phyloP scores from a whole-genome alignment of 2,113 vertebrate species.

The Rhinolophus ferrumequinum region DNA sequence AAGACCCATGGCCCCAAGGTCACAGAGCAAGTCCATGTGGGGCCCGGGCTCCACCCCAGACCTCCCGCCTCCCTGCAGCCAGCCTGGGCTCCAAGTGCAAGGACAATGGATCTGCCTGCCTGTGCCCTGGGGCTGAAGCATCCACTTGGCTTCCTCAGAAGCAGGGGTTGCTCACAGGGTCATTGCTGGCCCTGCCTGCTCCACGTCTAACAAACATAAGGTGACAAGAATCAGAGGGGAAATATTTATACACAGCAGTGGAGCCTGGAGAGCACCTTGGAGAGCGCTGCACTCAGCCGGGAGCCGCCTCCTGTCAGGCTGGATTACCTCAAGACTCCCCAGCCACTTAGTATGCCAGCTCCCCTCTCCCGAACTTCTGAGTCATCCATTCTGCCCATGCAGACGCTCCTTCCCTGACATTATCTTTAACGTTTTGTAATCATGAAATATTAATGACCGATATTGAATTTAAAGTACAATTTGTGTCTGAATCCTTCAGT shows the following conservation, averaged over 20 bases:
- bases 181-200: neutral
- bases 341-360: conserved; percentile 79
- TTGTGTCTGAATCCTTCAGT: conserved; percentile 86
- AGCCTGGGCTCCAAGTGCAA: neutral
- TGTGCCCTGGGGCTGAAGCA: fast-evolving
- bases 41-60: neutral
- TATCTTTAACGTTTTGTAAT: conserved; percentile 90
- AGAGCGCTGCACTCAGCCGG: conserved; percentile 72
- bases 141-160: neutral
- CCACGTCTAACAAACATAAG: conserved; percentile 67
- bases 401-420: conserved; percentile 86
- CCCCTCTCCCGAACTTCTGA: conserved; percentile 83
- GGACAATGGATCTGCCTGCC: neutral
- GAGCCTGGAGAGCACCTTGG: conserved; percentile 70
- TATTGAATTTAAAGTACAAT: conserved; percentile 89
- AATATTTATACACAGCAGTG: conserved; percentile 75
- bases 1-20: fast-evolving
- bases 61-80: neutral
- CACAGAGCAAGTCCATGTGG: neutral
- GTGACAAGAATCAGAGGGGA: conserved; percentile 85
- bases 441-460: conserved; percentile 91
- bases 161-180: fast-evolving
- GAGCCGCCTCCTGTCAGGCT: conserved; percentile 80
- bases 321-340: conserved; percentile 77
- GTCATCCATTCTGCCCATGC: conserved; percentile 86